These are phyloP conservation scores for Helleia helle DNA, from an alignment of 2,888 invertebrate genomes.

Conservation along the genomic window DNA sequence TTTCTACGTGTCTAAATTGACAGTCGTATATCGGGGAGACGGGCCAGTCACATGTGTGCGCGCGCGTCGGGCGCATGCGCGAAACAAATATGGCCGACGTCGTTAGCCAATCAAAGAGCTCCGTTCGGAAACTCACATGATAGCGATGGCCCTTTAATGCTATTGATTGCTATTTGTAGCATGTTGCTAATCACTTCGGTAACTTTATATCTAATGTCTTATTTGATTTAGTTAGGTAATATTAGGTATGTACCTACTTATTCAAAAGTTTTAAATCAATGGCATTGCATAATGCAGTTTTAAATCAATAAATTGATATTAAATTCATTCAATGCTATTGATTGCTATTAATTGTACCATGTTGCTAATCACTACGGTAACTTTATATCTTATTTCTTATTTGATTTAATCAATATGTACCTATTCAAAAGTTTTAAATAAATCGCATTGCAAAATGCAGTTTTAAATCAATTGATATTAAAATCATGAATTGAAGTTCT, in stretches of 20 bases:
- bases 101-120: conserved; percentile 46
- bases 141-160: conserved; percentile 42
- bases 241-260: too few species aligned
- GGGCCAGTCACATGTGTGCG: conserved; percentile 46
- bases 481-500: conserved; percentile 21
- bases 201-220: conserved; percentile 7
- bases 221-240: not conserved
- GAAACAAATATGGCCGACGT: conserved; percentile 62
- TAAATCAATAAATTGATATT: too few species aligned
- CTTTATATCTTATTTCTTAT: conserved; percentile 5
- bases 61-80: conserved; percentile 52
- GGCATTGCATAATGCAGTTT: too few species aligned
- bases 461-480: too few species aligned
- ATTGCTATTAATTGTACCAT: conserved; percentile 39
- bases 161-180: conserved; percentile 48
- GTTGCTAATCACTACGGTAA: conserved; percentile 18
- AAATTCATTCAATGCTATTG: conserved; percentile 51
- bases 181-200: conserved; percentile 19
- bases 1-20: conserved; percentile 11
- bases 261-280: too few species aligned
- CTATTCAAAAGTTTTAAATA: too few species aligned
- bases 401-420: too few species aligned
- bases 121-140: conserved; percentile 36
- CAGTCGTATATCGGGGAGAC: conserved; percentile 19
- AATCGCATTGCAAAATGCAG: too few species aligned